Evolutionary conservation across 2,888 invertebrate species (phyloP).

Genomic region (Zootermopsis nevadensis): DNA sequence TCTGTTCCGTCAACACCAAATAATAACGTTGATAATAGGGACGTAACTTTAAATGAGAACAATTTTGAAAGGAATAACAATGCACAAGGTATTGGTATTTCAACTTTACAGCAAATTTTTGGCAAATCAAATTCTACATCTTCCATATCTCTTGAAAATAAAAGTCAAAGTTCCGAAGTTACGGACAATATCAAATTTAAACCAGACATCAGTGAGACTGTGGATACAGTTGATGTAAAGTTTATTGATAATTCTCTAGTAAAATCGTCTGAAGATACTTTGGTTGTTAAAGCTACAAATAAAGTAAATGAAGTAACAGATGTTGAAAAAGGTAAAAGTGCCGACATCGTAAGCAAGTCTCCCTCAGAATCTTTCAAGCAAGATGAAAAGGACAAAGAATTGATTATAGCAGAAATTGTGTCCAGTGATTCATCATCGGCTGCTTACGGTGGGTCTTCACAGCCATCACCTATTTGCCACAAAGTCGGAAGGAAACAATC

Average conservation of each 20-base stretch:
- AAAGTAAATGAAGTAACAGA: not conserved
- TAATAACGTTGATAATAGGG: constrained; percentile 15
- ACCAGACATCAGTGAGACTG: not conserved
- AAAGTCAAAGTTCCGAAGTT: constrained; percentile 27
- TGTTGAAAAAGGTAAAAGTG: not conserved
- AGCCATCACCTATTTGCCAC: not conserved
- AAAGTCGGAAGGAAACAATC: constrained; percentile 12
- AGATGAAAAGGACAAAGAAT: not conserved
- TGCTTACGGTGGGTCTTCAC: not conserved
- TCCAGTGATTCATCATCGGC: not conserved
- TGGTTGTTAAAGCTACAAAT: not conserved
- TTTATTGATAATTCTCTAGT: constrained; percentile 13
- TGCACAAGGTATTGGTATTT: constrained; percentile 44
- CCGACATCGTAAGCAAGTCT: constrained; percentile 1
- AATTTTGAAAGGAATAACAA: constrained; percentile 40
- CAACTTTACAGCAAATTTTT: constrained; percentile 52
- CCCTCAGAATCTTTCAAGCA: not conserved
- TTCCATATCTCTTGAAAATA: constrained; percentile 17
- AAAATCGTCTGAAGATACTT: not conserved
- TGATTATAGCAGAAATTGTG: not conserved
- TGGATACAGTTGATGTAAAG: not conserved
- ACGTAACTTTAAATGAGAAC: constrained; percentile 4
- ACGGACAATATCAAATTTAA: not conserved
- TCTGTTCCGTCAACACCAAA: constrained; percentile 42
- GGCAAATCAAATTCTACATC: constrained; percentile 42